These are phyloP conservation scores for Aptenodytes forsteri DNA, from an alignment of 2,113 vertebrate genomes.

Conservation along the genomic window DNA sequence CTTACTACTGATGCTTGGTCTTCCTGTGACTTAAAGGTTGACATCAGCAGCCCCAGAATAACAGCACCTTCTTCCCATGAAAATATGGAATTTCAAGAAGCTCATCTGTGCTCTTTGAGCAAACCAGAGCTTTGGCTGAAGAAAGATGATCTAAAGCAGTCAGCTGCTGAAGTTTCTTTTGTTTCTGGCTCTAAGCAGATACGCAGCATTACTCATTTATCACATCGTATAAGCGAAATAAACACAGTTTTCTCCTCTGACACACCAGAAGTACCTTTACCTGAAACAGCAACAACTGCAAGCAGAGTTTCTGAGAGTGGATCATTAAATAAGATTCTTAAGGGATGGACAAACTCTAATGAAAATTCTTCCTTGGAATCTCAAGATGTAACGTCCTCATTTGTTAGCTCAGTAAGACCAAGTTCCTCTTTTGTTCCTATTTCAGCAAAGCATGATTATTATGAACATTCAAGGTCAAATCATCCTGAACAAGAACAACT, in stretches of 20 bases:
- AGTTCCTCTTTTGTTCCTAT: background rate
- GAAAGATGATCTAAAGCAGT: constrained; percentile 57
- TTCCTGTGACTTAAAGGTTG: constrained; percentile 72
- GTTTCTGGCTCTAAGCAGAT: constrained; percentile 27
- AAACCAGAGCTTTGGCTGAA: constrained; percentile 35
- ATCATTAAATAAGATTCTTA: background rate
- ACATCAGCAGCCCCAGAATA: constrained; percentile 66
- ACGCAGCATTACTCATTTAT: background rate
- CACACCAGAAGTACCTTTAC: constrained; percentile 44
- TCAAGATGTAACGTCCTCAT: background rate
- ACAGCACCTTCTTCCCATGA: constrained; percentile 53
- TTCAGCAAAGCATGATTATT: constrained; percentile 42
- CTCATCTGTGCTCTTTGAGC: background rate
- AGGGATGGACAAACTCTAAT: background rate
- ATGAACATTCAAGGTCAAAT: constrained; percentile 20
- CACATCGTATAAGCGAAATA: background rate
- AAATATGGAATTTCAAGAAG: constrained; percentile 47
- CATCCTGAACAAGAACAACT: constrained; percentile 59
- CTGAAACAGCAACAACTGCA: constrained; percentile 39
- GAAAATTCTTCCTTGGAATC: background rate
- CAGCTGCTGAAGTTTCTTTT: constrained; percentile 51
- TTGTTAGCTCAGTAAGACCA: constrained; percentile 35
- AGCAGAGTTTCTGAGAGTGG: background rate
- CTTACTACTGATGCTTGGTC: constrained; percentile 77
- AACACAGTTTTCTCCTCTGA: constrained; percentile 31